Conservation (phyloP, 1,140 invertebrate genomes). For the Asbolus verrucosus region DNA sequence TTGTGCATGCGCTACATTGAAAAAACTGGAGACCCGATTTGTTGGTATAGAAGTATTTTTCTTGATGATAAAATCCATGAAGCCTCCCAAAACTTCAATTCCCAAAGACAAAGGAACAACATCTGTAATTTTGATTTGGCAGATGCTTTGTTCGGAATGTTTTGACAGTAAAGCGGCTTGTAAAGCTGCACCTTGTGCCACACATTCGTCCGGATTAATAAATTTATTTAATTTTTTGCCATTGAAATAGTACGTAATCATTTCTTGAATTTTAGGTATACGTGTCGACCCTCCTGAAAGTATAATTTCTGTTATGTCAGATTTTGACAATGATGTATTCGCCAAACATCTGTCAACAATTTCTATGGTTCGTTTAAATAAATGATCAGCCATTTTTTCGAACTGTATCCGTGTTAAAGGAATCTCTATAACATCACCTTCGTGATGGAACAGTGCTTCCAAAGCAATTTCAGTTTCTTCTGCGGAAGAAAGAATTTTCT, state of each 20-base stretch:
- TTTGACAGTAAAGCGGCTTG: constrained; percentile 43
- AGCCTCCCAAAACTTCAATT: not conserved
- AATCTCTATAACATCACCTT: constrained; percentile 70
- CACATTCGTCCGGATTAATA: constrained; percentile 63
- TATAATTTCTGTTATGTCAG: constrained; percentile 70
- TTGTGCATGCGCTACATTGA: not conserved
- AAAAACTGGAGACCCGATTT: not conserved
- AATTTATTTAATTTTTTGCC: constrained; percentile 50
- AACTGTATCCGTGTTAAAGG: constrained; percentile 81
- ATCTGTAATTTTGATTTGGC: constrained; percentile 45
- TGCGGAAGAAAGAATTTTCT: constrained; percentile 78
- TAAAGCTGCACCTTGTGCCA: constrained; percentile 49
- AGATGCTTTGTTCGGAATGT: constrained; percentile 1
- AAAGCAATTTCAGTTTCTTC: not conserved
- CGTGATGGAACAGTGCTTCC: constrained; percentile 58
- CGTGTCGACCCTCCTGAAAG: constrained; percentile 75
- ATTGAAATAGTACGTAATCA: constrained; percentile 67
- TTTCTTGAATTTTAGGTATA: constrained; percentile 70
- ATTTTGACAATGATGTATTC: constrained; percentile 30
- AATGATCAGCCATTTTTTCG: constrained; percentile 75
- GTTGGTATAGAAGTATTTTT: constrained; percentile 49
- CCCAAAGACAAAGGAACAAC: constrained; percentile 49
- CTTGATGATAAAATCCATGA: constrained; percentile 26
- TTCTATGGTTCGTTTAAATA: constrained; percentile 69
- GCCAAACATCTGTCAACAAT: constrained; percentile 44